These are phyloP conservation scores for Panagrolaimus sp. DNA, from an alignment of 1,140 invertebrate genomes.

Conservation along the genomic window DNA sequence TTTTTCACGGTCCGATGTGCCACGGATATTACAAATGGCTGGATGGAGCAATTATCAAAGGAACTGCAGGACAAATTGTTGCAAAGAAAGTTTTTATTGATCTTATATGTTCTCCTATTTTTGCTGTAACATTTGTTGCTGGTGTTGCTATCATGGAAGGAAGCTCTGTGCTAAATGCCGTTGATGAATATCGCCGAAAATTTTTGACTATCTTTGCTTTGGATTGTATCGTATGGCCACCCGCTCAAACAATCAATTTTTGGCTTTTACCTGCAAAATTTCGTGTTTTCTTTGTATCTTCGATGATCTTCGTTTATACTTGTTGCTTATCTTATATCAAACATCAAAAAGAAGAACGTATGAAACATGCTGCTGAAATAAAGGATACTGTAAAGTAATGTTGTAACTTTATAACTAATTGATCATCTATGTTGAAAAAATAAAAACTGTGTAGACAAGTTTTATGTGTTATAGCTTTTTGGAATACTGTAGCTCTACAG, in stretches of 20 bases:
- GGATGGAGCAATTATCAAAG: not conserved
- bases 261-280: not conserved
- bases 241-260: slow-evolving; percentile 9
- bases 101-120: not conserved
- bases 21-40: not conserved
- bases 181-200: not conserved
- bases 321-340: no score
- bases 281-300: not conserved
- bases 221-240: slow-evolving; percentile 4
- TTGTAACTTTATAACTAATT: no score
- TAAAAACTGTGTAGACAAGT: no score
- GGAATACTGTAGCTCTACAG: no score
- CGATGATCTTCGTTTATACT: no score
- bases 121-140: not conserved
- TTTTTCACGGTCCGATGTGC: not conserved
- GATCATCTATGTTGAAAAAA: no score
- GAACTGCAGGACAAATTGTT: not conserved
- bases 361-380: no score
- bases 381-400: no score
- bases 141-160: not conserved
- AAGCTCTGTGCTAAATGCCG: not conserved
- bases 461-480: no score
- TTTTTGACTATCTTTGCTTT: not conserved
- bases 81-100: not conserved
- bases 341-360: no score